Evolutionary conservation across 2,113 vertebrate species (phyloP), one percentile per base, ranked within the genome.

Genomic region (Toxotes jaculatrix): DNA sequence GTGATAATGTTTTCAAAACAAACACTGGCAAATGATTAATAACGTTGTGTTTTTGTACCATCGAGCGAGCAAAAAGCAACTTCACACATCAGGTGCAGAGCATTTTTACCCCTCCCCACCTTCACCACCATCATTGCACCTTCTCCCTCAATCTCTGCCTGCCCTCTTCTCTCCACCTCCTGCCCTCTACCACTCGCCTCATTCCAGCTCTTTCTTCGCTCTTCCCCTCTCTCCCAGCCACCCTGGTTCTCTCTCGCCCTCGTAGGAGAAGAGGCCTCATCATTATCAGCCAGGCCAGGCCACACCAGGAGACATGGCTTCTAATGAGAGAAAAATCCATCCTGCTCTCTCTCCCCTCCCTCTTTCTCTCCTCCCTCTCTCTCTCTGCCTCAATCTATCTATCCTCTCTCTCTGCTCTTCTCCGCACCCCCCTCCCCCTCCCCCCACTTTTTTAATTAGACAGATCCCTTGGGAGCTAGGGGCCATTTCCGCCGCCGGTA

Each of bases 271-370:
- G 84, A 87, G 89, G 91, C 90, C 90, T 93, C 91, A 91, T 94
- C 93, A 93, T 93, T 93, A 92, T 92, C 92, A 92, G 91, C 84
- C 83, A 74, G 90, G 86, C 93, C 91, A 93, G 92, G 91, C 93
- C 93, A 92, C 92, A 92, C 90, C 92, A 94, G 93, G 93, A 95
- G 94, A 94, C 93, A 82, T 82, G 87, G 93, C 93, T 91, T 92
- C 94, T 95, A 94, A 95, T 95, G 95, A 95, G 93, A 93, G 94
- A 93, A 94, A 95, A 95, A 95, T 93, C 94, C 93, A 94, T 95
- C 91, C 93, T 87, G 89, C 88, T 80, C 85, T 78, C 84, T 57
- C 80, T 47, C 74, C 16, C 21, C 63, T n/a, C 59, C 55, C 79
- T 27, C 27, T 42, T 78, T 77, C 83, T 42, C 59, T 56, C 32